These are phyloP conservation scores for Cataglyphis albicans DNA, from an alignment of 2,888 invertebrate species.

Conservation along the genomic window DNA sequence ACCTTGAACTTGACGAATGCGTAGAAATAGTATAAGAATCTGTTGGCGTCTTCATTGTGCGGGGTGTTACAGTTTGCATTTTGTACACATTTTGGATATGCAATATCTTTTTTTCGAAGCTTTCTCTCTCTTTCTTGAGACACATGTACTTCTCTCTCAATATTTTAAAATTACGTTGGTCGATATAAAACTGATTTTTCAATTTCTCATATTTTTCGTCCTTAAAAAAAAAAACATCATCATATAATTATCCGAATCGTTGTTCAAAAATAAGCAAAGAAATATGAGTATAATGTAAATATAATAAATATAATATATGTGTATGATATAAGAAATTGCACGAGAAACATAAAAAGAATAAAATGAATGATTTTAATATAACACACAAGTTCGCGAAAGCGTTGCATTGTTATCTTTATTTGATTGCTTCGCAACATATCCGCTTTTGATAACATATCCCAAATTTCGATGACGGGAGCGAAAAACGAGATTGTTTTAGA, in stretches of 20 bases:
- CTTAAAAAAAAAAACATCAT: conserved; percentile 56
- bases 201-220: conserved; percentile 67
- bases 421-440: conserved; percentile 62
- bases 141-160: conserved; percentile 46
- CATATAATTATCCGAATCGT: background rate
- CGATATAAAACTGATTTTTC: conserved; percentile 52
- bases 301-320: background rate
- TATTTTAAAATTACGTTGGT: conserved; percentile 12
- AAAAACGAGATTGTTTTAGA: conserved; percentile 60
- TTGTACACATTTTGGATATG: background rate
- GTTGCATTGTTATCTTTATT: conserved; percentile 55
- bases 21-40: background rate
- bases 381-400: conserved; percentile 65
- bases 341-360: background rate
- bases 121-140: conserved; percentile 23
- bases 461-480: conserved; percentile 48
- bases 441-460: conserved; percentile 53
- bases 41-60: conserved; percentile 1
- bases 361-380: background rate
- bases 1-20: background rate
- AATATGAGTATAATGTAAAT: background rate
- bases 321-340: background rate
- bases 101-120: conserved; percentile 39
- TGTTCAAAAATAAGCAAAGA: background rate
- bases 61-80: background rate